Conservation (phyloP, 2,888 invertebrate species). For the Nomada lathburiana region DNA sequence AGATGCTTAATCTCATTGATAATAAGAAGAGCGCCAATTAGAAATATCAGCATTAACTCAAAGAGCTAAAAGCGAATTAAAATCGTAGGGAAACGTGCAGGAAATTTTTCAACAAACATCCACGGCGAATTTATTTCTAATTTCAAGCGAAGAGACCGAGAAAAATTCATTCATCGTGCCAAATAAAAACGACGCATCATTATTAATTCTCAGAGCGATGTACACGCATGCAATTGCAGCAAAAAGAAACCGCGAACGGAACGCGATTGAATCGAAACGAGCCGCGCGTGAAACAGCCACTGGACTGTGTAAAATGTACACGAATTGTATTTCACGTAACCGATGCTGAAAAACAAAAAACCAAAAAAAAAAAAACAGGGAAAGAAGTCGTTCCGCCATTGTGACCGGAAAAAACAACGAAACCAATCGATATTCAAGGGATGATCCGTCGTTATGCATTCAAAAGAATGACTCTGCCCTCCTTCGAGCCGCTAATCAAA, state of each 20-base stretch:
- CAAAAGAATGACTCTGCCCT: not conserved
- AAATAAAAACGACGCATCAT: conserved; percentile 19
- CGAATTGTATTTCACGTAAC: conserved; percentile 37
- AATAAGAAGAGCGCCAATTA: no score
- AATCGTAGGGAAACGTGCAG: not conserved
- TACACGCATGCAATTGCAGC: conserved; percentile 7
- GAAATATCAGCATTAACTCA: no score
- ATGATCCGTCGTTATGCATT: not conserved
- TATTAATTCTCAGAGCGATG: conserved; percentile 27
- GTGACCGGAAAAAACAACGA: conserved; percentile 16
- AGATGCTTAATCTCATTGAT: no score
- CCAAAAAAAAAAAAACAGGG: no score
- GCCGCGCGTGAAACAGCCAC: conserved; percentile 46
- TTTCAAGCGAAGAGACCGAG: not conserved
- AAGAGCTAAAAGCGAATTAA: not conserved
- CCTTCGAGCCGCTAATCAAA: conserved; percentile 45
- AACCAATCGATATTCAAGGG: conserved; percentile 18
- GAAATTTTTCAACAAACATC: not conserved
- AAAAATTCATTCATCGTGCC: not conserved
- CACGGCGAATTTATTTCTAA: not conserved
- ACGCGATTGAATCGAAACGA: conserved; percentile 40
- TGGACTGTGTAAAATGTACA: conserved; percentile 40
- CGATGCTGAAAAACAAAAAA: conserved; percentile 6
- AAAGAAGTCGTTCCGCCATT: not conserved
- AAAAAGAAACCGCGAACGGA: conserved; percentile 32